A percentile compares a stretch with the other conserved stretches of the same genome.
Conservation (phyloP, 2,797 vertebrate species). For the Enteromius treurensis region DNA sequence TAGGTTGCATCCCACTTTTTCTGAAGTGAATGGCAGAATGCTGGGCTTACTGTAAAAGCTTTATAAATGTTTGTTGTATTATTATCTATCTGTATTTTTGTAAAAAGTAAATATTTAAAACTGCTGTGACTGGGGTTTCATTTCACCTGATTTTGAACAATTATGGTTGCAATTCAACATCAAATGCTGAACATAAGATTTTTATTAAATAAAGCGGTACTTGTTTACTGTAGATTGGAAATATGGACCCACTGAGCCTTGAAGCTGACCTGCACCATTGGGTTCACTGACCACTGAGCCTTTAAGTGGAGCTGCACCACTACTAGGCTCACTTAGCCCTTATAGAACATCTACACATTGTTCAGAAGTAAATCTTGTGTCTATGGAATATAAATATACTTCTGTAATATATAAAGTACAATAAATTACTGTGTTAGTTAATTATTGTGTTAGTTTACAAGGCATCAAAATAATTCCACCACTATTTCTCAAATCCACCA, state of each 20-base stretch:
- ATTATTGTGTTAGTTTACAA: not conserved
- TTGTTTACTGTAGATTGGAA: not conserved
- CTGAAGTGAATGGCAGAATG: slow-evolving; percentile 33
- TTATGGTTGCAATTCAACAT: not conserved
- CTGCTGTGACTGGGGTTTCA: not conserved
- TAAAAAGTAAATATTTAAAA: slow-evolving; percentile 47
- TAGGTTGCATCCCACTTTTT: slow-evolving; percentile 16
- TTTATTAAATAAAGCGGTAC: not conserved
- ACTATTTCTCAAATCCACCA: not conserved
- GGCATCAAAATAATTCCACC: not conserved
- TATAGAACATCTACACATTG: not conserved
- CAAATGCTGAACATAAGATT: not conserved
- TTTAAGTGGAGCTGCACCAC: not conserved
- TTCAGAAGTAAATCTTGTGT: not conserved
- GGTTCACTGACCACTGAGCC: not conserved
- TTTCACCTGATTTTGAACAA: not conserved
- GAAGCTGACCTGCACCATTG: not conserved
- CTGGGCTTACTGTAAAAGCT: slow-evolving; percentile 40
- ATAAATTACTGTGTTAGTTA: not conserved
- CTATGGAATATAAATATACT: not conserved
- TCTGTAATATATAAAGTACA: not conserved
- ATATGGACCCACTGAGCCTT: not conserved
- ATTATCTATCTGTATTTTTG: slow-evolving; percentile 55
- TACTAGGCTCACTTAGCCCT: not conserved
- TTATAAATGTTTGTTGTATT: slow-evolving; percentile 40